phyloP scores from a whole-genome alignment of 35 echinoderm and acorn worm species.

The Ophioderma brevispina region DNA sequence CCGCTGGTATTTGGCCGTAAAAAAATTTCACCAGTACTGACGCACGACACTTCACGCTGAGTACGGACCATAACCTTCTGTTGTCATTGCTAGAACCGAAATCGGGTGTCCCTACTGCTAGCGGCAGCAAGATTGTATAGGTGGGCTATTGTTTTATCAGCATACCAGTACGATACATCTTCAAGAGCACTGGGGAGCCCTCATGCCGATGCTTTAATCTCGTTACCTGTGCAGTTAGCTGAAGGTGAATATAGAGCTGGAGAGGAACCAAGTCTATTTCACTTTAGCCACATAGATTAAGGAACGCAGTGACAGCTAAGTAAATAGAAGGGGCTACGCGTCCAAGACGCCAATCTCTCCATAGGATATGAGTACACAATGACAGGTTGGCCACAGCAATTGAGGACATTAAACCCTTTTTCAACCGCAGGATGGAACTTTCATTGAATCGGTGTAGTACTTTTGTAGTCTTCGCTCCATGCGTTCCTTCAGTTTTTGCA shows the following conservation, averaged over 20 bases:
- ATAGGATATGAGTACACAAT: background rate
- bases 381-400: background rate
- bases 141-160: slow-evolving; percentile 77
- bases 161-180: slow-evolving; percentile 55
- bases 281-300: background rate
- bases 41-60: background rate
- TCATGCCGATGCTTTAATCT: slow-evolving; percentile 47
- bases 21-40: no score
- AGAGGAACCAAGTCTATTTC: slow-evolving; percentile 22
- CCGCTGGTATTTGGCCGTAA: no score
- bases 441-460: slow-evolving; percentile 57
- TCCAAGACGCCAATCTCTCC: no score
- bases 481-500: slow-evolving; percentile 45
- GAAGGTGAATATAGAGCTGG: slow-evolving; percentile 54
- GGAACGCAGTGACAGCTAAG: background rate
- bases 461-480: slow-evolving; percentile 20
- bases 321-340: no score
- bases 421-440: slow-evolving; percentile 44
- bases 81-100: slow-evolving; percentile 55
- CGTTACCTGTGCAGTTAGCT: slow-evolving; percentile 36
- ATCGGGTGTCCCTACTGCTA: slow-evolving; percentile 59
- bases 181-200: slow-evolving; percentile 21
- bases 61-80: slow-evolving; percentile 45
- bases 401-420: slow-evolving; percentile 33
- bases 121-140: slow-evolving; percentile 74